Conservation (phyloP, 2,888 invertebrate species). For the Aricia artaxerxes region DNA sequence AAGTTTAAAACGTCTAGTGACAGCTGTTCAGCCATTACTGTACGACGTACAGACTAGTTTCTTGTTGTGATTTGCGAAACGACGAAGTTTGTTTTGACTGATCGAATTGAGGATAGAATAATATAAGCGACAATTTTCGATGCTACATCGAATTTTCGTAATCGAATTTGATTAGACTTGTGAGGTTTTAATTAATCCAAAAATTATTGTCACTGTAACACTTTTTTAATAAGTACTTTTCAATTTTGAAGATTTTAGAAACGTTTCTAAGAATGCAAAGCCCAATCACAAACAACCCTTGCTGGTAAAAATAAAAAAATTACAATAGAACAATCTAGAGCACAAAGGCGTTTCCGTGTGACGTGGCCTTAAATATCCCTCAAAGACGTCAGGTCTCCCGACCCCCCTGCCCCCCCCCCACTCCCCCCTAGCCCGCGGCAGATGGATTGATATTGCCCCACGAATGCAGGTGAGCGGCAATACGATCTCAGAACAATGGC, state of each 20-base stretch:
- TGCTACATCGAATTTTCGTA: neutral
- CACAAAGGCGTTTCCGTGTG: slow-evolving; percentile 30
- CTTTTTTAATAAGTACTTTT: neutral
- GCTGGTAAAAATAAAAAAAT: neutral
- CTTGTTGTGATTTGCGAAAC: neutral
- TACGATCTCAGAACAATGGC: slow-evolving; percentile 66
- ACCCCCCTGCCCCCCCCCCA: slow-evolving; percentile 42
- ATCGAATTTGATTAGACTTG: neutral
- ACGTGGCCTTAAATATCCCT: slow-evolving; percentile 56
- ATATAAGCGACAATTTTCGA: neutral
- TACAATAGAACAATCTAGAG: neutral
- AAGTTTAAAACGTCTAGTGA: slow-evolving; percentile 20
- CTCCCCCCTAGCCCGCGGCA: slow-evolving; percentile 48
- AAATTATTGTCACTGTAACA: neutral
- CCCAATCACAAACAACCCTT: neutral
- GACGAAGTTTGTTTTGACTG: neutral
- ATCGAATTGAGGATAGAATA: neutral
- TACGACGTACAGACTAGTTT: neutral
- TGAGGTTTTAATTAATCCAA: too few species aligned
- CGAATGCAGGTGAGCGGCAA: slow-evolving; percentile 70
- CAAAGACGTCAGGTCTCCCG: slow-evolving; percentile 58
- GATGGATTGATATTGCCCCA: slow-evolving; percentile 75
- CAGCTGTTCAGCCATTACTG: slow-evolving; percentile 6
- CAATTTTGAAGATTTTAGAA: neutral
- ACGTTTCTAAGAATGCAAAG: neutral